Evolutionary conservation across 2,797 vertebrate species (phyloP), one percentile per base, ranked within the genome.

Genomic region (Pelobates cultripes): DNA sequence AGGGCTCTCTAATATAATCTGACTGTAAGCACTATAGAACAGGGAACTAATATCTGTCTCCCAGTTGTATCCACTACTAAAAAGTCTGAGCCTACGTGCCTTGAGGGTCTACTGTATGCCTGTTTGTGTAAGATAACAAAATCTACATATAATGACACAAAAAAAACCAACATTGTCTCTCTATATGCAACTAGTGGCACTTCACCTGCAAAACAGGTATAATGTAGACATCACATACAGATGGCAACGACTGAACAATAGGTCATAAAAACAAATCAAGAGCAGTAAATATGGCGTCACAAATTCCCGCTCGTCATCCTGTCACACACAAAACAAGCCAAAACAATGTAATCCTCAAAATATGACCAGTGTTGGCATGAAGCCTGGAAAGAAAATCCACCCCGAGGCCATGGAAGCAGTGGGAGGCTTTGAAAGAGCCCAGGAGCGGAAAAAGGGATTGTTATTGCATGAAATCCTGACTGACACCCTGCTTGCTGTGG

Each of bases 301-400:
- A 75, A 79, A 79, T 53, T 57, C 55, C 44, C 63, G 47, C 75
- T 73, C 15, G 3, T 78, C 51, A 78, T 61, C 28, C 15, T 53
- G 64, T 83, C 72, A 79, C 13, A 75, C 73, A 75, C 13, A 83
- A 82, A 73, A 78, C 7, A 41, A 72, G 73, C 28, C 57, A 74
- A 79, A 78, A 84, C 77, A 83, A 75, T 75, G 72, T 70, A 83
- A 83, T 78, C 75, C 74, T 51, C 77, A 84, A 84, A 84, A 79
- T 71, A 79, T 75, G 77, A 75, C 71, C 57, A 75, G 60, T 51
- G 44, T 28, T 79, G 77, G 82, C 77, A 79, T 14, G 44, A n/a
- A 75, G 73, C 77, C 82, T 71, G 73, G 73, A 84, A 79, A 70
- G 45, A 79, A 69, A 79, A 84, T 43, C 77, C 77, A 79, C 77